A percentile compares a stretch with the other conserved stretches of the same genome.
phyloP scores from a whole-genome alignment of 2,113 vertebrate species.

The Cyprinus carpio region DNA sequence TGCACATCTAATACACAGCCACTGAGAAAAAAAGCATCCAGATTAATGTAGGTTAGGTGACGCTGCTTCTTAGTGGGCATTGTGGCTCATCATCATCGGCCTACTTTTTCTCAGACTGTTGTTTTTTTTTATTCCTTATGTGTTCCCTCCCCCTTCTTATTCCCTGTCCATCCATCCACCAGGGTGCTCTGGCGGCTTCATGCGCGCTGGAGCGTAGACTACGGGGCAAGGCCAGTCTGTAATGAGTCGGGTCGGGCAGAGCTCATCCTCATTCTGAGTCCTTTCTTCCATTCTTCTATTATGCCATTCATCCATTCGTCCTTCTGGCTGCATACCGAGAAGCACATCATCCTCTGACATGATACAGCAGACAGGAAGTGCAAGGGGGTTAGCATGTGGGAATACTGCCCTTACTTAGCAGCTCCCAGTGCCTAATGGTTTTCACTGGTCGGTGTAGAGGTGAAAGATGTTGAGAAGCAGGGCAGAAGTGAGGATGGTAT shows the following conservation, averaged over 20 bases:
- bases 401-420: slow-evolving; percentile 11
- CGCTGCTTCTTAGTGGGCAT: slow-evolving; percentile 21
- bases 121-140: slow-evolving; percentile 26
- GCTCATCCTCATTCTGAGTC: slow-evolving; percentile 17
- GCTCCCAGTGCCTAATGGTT: slow-evolving; percentile 5
- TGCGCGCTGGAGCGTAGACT: slow-evolving; percentile 18
- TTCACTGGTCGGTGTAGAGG: neutral
- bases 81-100: slow-evolving; percentile 22
- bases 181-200: slow-evolving; percentile 32
- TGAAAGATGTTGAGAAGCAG: slow-evolving; percentile 4
- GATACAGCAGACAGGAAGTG: slow-evolving; percentile 16
- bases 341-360: slow-evolving; percentile 4
- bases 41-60: slow-evolving; percentile 34
- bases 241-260: slow-evolving; percentile 44
- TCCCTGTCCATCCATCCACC: slow-evolving; percentile 24
- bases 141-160: neutral
- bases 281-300: slow-evolving; percentile 30
- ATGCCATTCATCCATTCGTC: slow-evolving; percentile 28
- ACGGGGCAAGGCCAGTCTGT: slow-evolving; percentile 30
- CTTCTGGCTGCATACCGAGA: slow-evolving; percentile 26
- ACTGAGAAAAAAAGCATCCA: neutral
- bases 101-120: slow-evolving; percentile 31
- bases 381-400: neutral
- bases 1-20: neutral
- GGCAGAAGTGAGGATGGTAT: neutral